Base-by-base conservation (phyloP, 2,888 invertebrate genomes). In the Spilarctia lutea region DNA sequence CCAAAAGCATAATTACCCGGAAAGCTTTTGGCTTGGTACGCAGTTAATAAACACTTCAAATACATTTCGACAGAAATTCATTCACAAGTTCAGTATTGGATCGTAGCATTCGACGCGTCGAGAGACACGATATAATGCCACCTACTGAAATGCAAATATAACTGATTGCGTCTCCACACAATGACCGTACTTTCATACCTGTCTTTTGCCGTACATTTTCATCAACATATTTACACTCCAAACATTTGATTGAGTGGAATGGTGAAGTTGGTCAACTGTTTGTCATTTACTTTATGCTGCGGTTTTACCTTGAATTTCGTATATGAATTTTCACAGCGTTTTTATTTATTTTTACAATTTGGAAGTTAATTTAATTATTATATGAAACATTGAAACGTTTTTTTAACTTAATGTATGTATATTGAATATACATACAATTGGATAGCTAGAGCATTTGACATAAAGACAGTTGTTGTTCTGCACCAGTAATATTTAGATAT, bases 71-170 rank as follows among this genome's bases (percentile, higher is more conserved):
- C 83, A 83, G 83, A 89, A 89, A 88, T 90, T 87, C 83, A 88
- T 88, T 87, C 84, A 88, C 84, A 83, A 85, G 86, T 87, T 83
- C 78, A 76, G 79, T 82, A 81, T 80, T 75, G 75, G 78, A 75
- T 73, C 81, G 78, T 81, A 79, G 80, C 79, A 79, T 83, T 81
- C 81, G 76, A 80, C 74, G 74, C 66, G 74, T 83, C 80, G 81
- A 79, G 83, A 88, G 88, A 87, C 87, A 88, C 86, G 79, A 87
- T 84, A 85, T 90, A 90, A 90, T 91, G 86, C 87, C 79, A 86
- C 90, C 89, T 88, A 87, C 90, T 88, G 88, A 89, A 91, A 91
- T 91, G 89, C 88, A 92, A 92, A 93, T 91, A 91, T 86, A 88
- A 87, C 89, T 91, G 91, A 92, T 93, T 92, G 90, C 89, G 86